Evolutionary conservation across 2,797 vertebrate genomes (phyloP).

Genomic region (Sebastes glaucus): DNA sequence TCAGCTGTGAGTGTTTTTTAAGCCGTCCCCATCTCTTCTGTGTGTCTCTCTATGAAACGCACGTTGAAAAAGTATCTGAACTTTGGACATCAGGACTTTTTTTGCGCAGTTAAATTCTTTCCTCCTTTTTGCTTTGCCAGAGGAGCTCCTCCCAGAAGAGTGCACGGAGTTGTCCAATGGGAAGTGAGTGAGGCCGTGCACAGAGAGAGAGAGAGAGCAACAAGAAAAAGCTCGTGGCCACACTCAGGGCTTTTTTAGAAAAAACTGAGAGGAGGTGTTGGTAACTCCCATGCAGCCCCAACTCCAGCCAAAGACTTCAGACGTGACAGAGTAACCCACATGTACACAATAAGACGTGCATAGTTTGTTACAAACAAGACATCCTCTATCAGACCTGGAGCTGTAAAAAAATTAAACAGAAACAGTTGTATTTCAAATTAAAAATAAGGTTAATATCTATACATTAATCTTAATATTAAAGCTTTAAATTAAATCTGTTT

Average conservation of each 20-base stretch:
- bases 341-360: slow-evolving; percentile 31
- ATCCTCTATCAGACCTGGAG: background rate
- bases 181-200: slow-evolving; percentile 71
- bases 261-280: slow-evolving; percentile 74
- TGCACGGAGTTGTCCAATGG: slow-evolving; percentile 83
- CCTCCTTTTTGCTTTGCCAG: slow-evolving; percentile 80
- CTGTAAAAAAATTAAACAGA: background rate
- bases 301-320: slow-evolving; percentile 69
- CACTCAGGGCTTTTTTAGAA: slow-evolving; percentile 62
- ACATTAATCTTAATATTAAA: background rate
- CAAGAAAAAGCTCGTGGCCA: slow-evolving; percentile 53
- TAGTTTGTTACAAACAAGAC: background rate
- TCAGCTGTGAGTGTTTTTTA: slow-evolving; percentile 39
- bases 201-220: slow-evolving; percentile 19
- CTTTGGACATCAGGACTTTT: slow-evolving; percentile 97
- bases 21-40: slow-evolving; percentile 78
- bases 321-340: slow-evolving; percentile 55
- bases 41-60: slow-evolving; percentile 65
- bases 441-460: no score
- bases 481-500: background rate
- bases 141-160: slow-evolving; percentile 83
- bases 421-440: background rate
- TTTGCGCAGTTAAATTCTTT: slow-evolving; percentile 93
- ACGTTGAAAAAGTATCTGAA: slow-evolving; percentile 90
- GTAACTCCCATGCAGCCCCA: slow-evolving; percentile 70